These are phyloP conservation scores for Tenthredo mesomela DNA, from an alignment of 2,888 invertebrate genomes.

Conservation along the genomic window DNA sequence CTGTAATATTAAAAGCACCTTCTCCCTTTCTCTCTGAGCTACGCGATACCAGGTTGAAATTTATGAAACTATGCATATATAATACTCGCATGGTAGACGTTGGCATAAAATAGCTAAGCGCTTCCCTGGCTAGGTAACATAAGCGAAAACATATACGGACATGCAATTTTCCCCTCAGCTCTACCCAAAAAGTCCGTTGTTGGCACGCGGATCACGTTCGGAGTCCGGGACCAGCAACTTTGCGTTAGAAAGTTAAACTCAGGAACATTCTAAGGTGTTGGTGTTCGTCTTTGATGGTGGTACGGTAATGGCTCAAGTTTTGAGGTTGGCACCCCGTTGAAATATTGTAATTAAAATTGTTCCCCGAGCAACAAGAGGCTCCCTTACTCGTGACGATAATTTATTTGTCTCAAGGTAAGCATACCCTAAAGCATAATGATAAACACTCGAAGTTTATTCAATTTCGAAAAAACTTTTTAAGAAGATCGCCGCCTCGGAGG, in stretches of 20 bases:
- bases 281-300: slow-evolving; percentile 47
- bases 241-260: slow-evolving; percentile 32
- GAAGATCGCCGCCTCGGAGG: background rate
- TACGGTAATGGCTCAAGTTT: slow-evolving; percentile 64
- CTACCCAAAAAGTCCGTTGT: slow-evolving; percentile 59
- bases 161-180: slow-evolving; percentile 62
- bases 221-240: slow-evolving; percentile 53
- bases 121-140: slow-evolving; percentile 38
- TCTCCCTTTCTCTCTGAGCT: slow-evolving; percentile 29
- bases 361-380: slow-evolving; percentile 46
- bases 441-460: slow-evolving; percentile 43
- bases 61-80: slow-evolving; percentile 73
- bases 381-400: slow-evolving; percentile 58
- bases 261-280: slow-evolving; percentile 13
- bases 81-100: slow-evolving; percentile 59
- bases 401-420: slow-evolving; percentile 56
- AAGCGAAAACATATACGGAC: slow-evolving; percentile 63
- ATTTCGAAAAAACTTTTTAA: slow-evolving; percentile 19
- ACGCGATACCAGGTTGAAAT: slow-evolving; percentile 57
- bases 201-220: slow-evolving; percentile 67
- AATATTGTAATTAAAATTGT: slow-evolving; percentile 62
- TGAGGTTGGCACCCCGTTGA: slow-evolving; percentile 55
- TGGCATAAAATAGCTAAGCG: slow-evolving; percentile 47
- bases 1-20: slow-evolving; percentile 59
- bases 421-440: slow-evolving; percentile 33